Evolutionary conservation across 2,888 invertebrate genomes (phyloP).

Genomic region (Melanargia galathea): DNA sequence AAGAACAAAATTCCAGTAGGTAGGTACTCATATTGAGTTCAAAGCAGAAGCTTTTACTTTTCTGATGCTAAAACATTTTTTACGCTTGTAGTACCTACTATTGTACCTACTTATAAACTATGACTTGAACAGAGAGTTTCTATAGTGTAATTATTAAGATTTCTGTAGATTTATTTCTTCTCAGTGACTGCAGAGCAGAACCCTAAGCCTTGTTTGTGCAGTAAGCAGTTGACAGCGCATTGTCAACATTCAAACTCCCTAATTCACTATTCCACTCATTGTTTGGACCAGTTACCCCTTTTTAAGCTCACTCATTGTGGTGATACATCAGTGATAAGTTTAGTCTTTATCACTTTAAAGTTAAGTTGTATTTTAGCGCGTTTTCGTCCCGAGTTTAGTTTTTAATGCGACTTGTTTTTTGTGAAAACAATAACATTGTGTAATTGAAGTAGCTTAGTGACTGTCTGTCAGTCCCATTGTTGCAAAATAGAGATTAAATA

Average conservation of each 20-base stretch:
- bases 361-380: background rate
- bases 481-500: background rate
- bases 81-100: too few relatives aligned
- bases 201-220: background rate
- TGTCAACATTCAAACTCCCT: background rate
- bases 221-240: background rate
- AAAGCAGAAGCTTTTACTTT: too few relatives aligned
- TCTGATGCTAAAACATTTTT: too few relatives aligned
- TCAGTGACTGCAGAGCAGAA: background rate
- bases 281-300: background rate
- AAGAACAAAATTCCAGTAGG: too few relatives aligned
- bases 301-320: background rate
- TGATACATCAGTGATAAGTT: background rate
- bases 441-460: constrained; percentile 27
- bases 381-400: background rate
- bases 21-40: too few relatives aligned
- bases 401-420: constrained; percentile 22
- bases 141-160: too few relatives aligned
- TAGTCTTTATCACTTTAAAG: background rate
- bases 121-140: too few relatives aligned
- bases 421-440: constrained; percentile 36
- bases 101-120: too few relatives aligned
- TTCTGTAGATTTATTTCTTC: background rate
- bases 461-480: constrained; percentile 16
- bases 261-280: background rate